Evolutionary conservation across 2,888 invertebrate genomes (phyloP).

Genomic region (Drosophila buzzatii): DNA sequence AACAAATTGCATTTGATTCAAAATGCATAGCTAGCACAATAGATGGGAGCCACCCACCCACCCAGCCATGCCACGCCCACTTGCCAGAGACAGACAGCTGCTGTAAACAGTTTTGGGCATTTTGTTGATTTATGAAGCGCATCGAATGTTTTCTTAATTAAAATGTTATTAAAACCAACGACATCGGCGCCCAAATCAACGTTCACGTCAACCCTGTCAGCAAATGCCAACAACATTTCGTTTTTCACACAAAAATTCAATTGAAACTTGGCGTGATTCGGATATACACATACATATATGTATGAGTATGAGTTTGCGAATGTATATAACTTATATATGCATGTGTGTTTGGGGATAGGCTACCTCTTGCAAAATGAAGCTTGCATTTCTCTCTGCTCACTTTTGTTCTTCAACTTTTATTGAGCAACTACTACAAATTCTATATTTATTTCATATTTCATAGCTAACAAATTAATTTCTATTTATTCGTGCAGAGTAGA

Average conservation of each 20-base stretch:
- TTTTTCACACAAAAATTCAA: slow-evolving; percentile 12
- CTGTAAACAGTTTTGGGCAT: slow-evolving; percentile 27
- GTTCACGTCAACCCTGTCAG: slow-evolving; percentile 38
- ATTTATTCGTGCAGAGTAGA: neutral
- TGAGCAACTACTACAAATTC: neutral
- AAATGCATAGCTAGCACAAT: slow-evolving; percentile 61
- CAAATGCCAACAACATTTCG: slow-evolving; percentile 34
- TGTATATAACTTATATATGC: no score
- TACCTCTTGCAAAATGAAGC: neutral
- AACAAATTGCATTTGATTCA: slow-evolving; percentile 63
- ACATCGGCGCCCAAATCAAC: slow-evolving; percentile 28
- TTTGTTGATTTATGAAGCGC: slow-evolving; percentile 34
- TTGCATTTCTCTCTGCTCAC: neutral
- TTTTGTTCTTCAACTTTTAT: neutral
- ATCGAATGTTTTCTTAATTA: slow-evolving; percentile 60
- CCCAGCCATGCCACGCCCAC: neutral
- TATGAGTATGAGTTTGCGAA: neutral
- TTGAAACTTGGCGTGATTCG: slow-evolving; percentile 18
- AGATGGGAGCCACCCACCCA: neutral
- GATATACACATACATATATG: neutral
- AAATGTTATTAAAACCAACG: slow-evolving; percentile 62
- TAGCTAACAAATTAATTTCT: slow-evolving; percentile 1
- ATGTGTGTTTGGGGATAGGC: no score
- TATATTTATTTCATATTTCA: neutral
- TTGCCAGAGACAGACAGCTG: slow-evolving; percentile 7